Percentiles rank a stretch among this genome's conserved stretches.
Evolutionary conservation across 1,140 invertebrate genomes (phyloP).

Genomic region (Glossosoma conforme): DNA sequence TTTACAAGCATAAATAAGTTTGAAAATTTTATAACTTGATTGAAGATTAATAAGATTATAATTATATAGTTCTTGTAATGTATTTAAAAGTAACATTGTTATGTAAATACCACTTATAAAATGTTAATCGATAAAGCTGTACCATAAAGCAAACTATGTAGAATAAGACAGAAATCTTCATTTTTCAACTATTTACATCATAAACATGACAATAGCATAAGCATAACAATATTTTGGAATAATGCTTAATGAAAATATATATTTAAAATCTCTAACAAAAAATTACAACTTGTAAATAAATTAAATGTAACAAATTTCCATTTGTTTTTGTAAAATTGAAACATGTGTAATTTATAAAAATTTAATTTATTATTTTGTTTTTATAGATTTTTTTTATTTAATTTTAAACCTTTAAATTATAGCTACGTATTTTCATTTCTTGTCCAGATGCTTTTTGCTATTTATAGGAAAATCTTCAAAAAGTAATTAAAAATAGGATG

Average conservation of each 20-base stretch:
- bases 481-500: not conserved
- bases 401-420: conserved; percentile 6
- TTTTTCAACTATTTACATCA: too few species aligned
- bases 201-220: too few species aligned
- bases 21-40: too few species aligned
- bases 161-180: too few species aligned
- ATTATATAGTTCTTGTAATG: not conserved
- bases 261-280: too few species aligned
- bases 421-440: not conserved
- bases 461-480: not conserved
- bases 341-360: conserved; percentile 12
- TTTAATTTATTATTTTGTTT: too few species aligned
- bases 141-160: too few species aligned
- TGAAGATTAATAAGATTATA: not conserved
- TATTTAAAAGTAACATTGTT: not conserved
- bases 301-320: conserved; percentile 1
- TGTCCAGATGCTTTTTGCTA: not conserved
- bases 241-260: too few species aligned
- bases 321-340: not conserved
- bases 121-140: too few species aligned
- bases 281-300: not conserved
- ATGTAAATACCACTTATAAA: not conserved
- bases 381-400: conserved; percentile 14
- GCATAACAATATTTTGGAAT: too few species aligned
- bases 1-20: not conserved